Conservation (phyloP, 2,113 vertebrate species). For the Odocoileus hemionus region DNA sequence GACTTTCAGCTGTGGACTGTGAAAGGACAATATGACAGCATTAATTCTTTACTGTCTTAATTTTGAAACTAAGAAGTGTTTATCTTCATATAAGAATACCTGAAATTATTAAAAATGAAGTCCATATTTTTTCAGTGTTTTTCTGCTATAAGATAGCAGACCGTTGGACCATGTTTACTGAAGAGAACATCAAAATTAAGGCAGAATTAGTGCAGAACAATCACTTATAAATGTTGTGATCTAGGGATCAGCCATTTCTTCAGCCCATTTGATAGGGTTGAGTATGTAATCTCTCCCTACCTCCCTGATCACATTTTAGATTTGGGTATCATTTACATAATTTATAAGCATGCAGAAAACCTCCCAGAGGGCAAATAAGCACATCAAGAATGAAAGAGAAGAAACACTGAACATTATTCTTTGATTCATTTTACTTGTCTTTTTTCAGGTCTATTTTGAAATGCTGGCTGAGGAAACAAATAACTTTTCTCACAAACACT, state of each 20-base stretch:
- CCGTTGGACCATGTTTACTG: not conserved
- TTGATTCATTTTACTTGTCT: constrained; percentile 49
- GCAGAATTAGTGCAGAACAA: not conserved
- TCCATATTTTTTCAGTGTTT: not conserved
- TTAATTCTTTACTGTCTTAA: not conserved
- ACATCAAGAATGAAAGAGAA: constrained; percentile 64
- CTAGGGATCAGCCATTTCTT: constrained; percentile 52
- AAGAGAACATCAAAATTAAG: constrained; percentile 39
- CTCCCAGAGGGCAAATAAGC: constrained; percentile 61
- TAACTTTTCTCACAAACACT: not conserved
- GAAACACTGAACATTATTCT: constrained; percentile 47
- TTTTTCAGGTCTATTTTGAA: not conserved
- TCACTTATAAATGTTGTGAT: constrained; percentile 48
- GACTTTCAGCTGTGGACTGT: not conserved
- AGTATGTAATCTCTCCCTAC: constrained; percentile 63
- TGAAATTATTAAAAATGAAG: constrained; percentile 4
- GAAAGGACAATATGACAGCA: not conserved
- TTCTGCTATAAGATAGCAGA: constrained; percentile 13
- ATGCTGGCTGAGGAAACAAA: not conserved
- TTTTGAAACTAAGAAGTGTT: not conserved
- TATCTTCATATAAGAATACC: not conserved
- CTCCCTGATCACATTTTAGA: constrained; percentile 71
- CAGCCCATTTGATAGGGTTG: constrained; percentile 13
- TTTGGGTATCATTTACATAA: constrained; percentile 76
- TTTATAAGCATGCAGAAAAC: constrained; percentile 69